Conservation (phyloP, 2,888 invertebrate species). For the Ernsta delagoae region DNA sequence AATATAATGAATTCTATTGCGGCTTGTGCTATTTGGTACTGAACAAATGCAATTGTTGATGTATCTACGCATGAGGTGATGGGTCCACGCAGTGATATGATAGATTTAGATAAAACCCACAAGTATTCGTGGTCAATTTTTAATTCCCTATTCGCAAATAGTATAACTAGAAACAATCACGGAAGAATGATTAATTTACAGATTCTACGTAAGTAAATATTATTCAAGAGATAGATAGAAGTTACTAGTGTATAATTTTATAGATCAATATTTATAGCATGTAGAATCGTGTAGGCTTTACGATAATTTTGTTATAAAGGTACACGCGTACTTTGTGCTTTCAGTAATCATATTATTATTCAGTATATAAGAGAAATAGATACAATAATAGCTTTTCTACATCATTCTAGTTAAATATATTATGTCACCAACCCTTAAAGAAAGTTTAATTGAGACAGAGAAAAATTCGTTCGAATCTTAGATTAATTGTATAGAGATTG, state of each 20-base stretch:
- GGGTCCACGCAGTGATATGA: conserved; percentile 48
- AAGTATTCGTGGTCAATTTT: conserved; percentile 40
- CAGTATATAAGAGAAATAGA: conserved; percentile 51
- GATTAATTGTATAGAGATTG: conserved; percentile 64
- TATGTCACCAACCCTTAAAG: conserved; percentile 62
- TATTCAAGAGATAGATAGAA: conserved; percentile 76
- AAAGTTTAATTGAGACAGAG: conserved; percentile 59
- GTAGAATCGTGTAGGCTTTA: conserved; percentile 59
- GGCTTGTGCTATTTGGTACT: conserved; percentile 77
- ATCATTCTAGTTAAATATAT: conserved; percentile 53
- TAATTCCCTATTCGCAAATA: conserved; percentile 41
- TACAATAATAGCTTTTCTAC: conserved; percentile 54
- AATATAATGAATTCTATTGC: conserved; percentile 69
- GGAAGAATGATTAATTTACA: conserved; percentile 79
- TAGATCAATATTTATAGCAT: conserved; percentile 51
- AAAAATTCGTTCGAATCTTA: conserved; percentile 61
- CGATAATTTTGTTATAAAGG: conserved; percentile 47
- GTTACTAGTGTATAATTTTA: conserved; percentile 71
- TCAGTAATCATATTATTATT: conserved; percentile 52
- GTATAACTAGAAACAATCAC: conserved; percentile 52
- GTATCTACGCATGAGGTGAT: conserved; percentile 64
- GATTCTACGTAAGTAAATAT: conserved; percentile 69
- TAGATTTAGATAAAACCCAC: conserved; percentile 38
- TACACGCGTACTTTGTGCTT: conserved; percentile 72
- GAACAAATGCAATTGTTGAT: conserved; percentile 80